Evolutionary conservation across 2,888 invertebrate species (phyloP), one percentile per base, ranked within the genome.

Genomic region (Perizoma flavofasciatum): DNA sequence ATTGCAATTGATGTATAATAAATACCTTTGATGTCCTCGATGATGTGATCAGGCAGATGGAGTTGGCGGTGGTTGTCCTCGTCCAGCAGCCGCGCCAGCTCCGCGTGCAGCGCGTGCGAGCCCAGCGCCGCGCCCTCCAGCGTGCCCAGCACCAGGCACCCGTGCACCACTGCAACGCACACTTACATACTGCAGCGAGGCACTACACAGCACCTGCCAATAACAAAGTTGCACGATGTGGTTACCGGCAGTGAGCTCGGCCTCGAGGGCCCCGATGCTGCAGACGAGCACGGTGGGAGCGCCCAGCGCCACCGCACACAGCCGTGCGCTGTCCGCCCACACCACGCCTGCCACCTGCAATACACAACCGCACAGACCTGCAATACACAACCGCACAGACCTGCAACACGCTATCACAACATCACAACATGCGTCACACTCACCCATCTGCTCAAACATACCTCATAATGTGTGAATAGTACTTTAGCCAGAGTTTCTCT

Each of bases 381-480:
- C 22, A 22, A 41, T 10, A 7, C 6, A 4, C 4, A 4, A 5
- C 37, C 4, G 6, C 37, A 37, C 37, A 3, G 5, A 37, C 37
- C 37, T 22, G 22, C 22, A 7, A 37, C 37, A 4, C 37, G 37
- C 37, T 1, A 7, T 37, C 11, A 44, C 44, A n/a, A n/a, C 41
- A 5, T 55, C 49, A 45, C 46, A 7, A 46, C 46, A 37, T 37
- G 6, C 22, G 3, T 22, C 37, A 37, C 37, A 37, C 37, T 37
- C 37, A 37, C 6, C 37, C 37, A 37, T 4, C 22, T 2, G 22
- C 22, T 22, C 22, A 22, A 22, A 22, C 22, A 22, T n/a, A 97
- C 97, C 94, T 98, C 98, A 89, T 96, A 99, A 82, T 98, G 98
- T 57, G 94, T 93, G 81, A 97, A 98, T n/a, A 99, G 89, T 22